Evolutionary conservation across 2,797 vertebrate genomes (phyloP), one percentile per base, ranked within the genome.

Genomic region (Hypotaenidia okinawae): DNA sequence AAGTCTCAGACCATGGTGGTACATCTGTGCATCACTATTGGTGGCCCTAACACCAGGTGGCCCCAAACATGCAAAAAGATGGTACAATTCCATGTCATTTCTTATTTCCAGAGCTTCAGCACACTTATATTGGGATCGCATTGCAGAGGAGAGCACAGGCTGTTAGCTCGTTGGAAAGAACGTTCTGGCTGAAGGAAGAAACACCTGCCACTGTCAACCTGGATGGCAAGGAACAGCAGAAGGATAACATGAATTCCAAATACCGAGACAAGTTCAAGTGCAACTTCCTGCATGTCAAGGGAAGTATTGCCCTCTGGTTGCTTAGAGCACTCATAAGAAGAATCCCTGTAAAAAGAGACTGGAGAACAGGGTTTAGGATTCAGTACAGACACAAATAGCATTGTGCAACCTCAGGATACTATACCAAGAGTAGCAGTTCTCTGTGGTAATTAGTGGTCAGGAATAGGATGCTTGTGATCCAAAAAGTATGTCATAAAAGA

Each of bases 131-230:
- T 11, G 25, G 30, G 39, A 85, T 89, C 4, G 1, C 15, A n/a
- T 94, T 87, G 87, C 96, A 85, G 23, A 24, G 64, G 17, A 83
- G 19, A 92, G 16, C n/a, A 30, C 47, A 83, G 25, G 11, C 57
- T 87, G 43, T 12, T 80, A 61, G 24, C 16, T 3, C 1, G 10
- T 27, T 59, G 57, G 72, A 80, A 92, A 82, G 27, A 91, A 32
- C 39, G 49, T 92, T 51, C 84, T 80, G 72, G 52, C 78, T 87
- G 58, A 85, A 89, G 55, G 33, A 93, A 68, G 63, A 90, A n/a
- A 69, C 89, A 80, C 77, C 94, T 96, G 90, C 81, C 45, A 41
- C 85, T 87, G 84, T 94, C 93, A 95, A 32, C 91, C 64, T 94
- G 87, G 49, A 80, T 77, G 35, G 52, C 49, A 85, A 80, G 52